Evolutionary conservation across 1,140 invertebrate species (phyloP).

Genomic region (Cydia strobilella): DNA sequence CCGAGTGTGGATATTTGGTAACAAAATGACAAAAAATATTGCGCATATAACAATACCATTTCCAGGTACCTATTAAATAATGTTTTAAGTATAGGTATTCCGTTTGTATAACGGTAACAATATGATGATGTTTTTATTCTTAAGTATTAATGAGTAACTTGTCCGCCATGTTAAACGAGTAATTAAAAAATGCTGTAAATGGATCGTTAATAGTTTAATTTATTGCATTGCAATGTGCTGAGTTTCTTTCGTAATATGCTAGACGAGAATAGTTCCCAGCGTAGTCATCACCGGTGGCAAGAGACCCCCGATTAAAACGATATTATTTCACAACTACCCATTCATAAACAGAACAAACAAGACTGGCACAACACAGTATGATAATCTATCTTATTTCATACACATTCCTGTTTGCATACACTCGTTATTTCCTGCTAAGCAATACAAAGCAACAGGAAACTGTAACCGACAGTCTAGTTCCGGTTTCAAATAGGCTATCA

Average conservation of each 20-base stretch:
- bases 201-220: constrained; percentile 19
- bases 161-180: background rate
- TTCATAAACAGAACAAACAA: background rate
- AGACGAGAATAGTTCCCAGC: constrained; percentile 14
- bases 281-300: background rate
- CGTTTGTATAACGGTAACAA: background rate
- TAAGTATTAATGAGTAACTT: constrained; percentile 4
- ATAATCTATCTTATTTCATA: constrained; percentile 2
- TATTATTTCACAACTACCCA: background rate
- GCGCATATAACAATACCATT: background rate
- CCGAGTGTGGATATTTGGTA: constrained; percentile 26
- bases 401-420: background rate
- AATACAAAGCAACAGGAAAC: constrained; percentile 18
- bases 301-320: background rate
- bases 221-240: constrained; percentile 26
- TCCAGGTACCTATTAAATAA: background rate
- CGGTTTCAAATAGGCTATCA: constrained; percentile 14
- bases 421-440: constrained; percentile 6
- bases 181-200: constrained; percentile 13
- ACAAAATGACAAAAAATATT: constrained; percentile 13
- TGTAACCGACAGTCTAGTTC: constrained; percentile 15
- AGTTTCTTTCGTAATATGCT: background rate
- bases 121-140: background rate
- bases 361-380: background rate
- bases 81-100: background rate